These are phyloP conservation scores for Alouatta palliata DNA, from an alignment of 2,113 vertebrate species.

Conservation along the genomic window DNA sequence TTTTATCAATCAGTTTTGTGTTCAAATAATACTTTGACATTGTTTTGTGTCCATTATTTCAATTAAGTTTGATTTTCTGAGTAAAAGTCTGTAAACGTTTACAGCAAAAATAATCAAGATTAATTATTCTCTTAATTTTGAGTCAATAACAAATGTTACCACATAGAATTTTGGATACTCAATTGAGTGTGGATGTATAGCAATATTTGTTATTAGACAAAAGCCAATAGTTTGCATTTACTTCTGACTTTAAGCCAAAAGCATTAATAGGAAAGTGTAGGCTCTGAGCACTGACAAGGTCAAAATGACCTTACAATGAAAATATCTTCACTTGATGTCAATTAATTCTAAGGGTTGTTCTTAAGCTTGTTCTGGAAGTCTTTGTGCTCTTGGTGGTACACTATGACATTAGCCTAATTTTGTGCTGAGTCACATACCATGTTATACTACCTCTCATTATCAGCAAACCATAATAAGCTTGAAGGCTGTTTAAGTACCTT, in stretches of 20 bases:
- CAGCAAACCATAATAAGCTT: neutral
- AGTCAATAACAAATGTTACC: neutral
- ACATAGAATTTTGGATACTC: neutral
- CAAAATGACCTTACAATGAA: conserved; percentile 31
- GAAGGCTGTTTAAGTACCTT: neutral
- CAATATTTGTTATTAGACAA: neutral
- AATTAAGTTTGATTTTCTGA: conserved; percentile 1
- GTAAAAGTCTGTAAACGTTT: neutral
- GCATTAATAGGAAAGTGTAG: neutral
- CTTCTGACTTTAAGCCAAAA: neutral
- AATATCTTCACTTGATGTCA: neutral
- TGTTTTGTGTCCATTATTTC: neutral
- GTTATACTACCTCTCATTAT: neutral
- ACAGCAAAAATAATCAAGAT: neutral
- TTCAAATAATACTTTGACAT: neutral
- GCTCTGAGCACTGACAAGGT: neutral
- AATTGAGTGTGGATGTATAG: neutral
- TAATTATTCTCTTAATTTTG: neutral
- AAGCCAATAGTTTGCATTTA: neutral
- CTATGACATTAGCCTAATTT: conserved; percentile 42
- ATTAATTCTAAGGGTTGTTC: neutral
- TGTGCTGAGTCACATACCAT: neutral
- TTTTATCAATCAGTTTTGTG: neutral
- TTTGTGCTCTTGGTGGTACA: neutral
- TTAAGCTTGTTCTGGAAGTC: neutral